Percentiles rank a stretch among this genome's conserved stretches.
These are phyloP conservation scores for Pelmatolapia mariae DNA, from an alignment of 2,113 vertebrate genomes.

Conservation along the genomic window DNA sequence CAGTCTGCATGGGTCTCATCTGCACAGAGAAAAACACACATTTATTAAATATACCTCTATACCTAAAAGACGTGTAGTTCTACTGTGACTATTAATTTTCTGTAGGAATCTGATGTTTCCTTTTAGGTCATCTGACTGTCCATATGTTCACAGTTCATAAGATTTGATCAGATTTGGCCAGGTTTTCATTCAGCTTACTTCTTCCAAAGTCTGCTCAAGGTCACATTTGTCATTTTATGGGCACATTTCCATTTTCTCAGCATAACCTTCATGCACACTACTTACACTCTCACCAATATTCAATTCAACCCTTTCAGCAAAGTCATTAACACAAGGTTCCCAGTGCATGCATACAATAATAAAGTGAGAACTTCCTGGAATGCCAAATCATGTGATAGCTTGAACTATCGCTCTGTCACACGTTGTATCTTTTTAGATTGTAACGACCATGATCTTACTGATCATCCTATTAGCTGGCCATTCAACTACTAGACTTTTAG, in stretches of 20 bases:
- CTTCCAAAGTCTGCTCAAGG: not conserved
- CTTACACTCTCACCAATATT: not conserved
- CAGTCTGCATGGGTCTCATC: slow-evolving; percentile 68
- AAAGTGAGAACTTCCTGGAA: not conserved
- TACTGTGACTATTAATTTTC: not conserved
- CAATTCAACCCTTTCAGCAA: not conserved
- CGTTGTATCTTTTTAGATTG: not conserved
- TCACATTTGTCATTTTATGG: not conserved
- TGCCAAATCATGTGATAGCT: not conserved
- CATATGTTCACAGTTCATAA: not conserved
- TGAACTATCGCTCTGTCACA: not conserved
- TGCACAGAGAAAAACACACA: slow-evolving; percentile 1
- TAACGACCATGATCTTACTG: not conserved
- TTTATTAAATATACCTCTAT: not conserved
- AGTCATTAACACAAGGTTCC: not conserved
- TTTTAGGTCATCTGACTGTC: not conserved
- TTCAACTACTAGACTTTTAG: not conserved
- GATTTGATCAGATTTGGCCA: not conserved
- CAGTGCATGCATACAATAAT: not conserved
- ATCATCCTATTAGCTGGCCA: not conserved
- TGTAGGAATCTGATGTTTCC: not conserved
- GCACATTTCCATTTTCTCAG: not conserved
- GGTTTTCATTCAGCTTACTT: not conserved
- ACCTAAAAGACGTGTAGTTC: not conserved
- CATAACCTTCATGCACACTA: not conserved